Evolutionary conservation across 2,113 vertebrate species (phyloP).

Genomic region (Pachypanchax playfairii): DNA sequence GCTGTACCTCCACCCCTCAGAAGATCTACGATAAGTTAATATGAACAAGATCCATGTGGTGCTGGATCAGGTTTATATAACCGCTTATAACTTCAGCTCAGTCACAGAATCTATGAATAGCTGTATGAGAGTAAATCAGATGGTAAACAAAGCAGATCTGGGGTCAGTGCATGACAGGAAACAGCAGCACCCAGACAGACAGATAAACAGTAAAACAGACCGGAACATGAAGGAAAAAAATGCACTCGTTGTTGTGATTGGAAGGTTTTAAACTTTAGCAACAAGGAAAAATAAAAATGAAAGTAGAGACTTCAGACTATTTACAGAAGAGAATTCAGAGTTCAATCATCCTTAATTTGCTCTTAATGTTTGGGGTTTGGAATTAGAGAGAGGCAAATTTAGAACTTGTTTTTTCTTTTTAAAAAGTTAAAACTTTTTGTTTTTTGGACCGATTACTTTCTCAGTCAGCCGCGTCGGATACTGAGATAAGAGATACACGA

Average conservation of each 20-base stretch:
- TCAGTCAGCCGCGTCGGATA: constrained; percentile 9
- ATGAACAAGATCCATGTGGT: constrained; percentile 18
- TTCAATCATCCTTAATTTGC: constrained; percentile 10
- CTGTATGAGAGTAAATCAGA: constrained; percentile 31
- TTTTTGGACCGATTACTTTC: no score
- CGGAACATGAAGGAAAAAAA: constrained; percentile 44
- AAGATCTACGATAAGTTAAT: background rate
- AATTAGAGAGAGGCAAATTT: background rate
- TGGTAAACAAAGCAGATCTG: constrained; percentile 63
- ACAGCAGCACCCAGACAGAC: constrained; percentile 44
- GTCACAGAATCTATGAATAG: constrained; percentile 38
- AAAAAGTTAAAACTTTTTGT: no score
- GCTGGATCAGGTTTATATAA: constrained; percentile 51
- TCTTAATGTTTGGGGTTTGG: background rate
- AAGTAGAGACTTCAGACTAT: constrained; percentile 3
- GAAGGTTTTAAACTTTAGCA: constrained; percentile 24
- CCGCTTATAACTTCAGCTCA: constrained; percentile 22
- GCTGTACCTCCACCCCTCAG: background rate
- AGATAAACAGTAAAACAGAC: constrained; percentile 56
- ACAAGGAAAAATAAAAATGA: constrained; percentile 25
- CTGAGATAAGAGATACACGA: constrained; percentile 36
- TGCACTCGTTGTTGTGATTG: background rate
- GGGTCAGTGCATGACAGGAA: constrained; percentile 16
- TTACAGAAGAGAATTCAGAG: constrained; percentile 13
- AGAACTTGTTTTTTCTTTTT: background rate